Evolutionary conservation across 2,797 vertebrate genomes (phyloP), one percentile per base, ranked within the genome.

Genomic region (Botia kubotai): DNA sequence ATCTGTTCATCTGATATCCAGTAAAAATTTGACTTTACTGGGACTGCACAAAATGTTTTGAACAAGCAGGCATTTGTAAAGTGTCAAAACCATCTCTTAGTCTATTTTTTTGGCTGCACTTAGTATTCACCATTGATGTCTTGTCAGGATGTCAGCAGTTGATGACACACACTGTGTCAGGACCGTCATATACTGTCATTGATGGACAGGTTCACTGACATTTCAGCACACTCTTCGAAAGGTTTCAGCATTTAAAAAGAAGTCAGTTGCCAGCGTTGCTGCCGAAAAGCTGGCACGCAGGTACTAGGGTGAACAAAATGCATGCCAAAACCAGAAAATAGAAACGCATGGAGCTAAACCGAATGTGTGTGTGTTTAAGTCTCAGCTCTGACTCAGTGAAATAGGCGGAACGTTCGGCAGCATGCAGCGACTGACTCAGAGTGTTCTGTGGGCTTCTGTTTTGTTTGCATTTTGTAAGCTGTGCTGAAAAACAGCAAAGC

Each of bases 401-500:
- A 82, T 75, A 65, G 23, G 82, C 85, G 80, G 90, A 89, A 91
- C 81, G 82, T 91, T 90, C 81, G 23, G 81, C 86, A 90, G 75
- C 65, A 83, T 83, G n/a, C 76, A 70, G 82, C 62, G 13, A 81
- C 79, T 86, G 78, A 63, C 23, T 81, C 14, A 58, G 70, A 39
- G 72, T 39, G 67, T 80, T 72, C 74, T 8, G 55, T n/a, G 17
- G 53, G 23, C 29, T 72, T 86, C 75, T 68, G 68, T 80, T 80
- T 86, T 86, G 83, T 83, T 65, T 63, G 72, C 43, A 21, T 62
- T 85, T 83, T 80, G 74, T 83, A 52, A 83, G 75, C 68, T 10
- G 65, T 33, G 33, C 50, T 77, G 53, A 82, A 82, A 83, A 85
- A 79, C 62, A 72, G 77, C 77, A 73, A 73, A 80, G 81, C 58